Evolutionary conservation across 2,113 vertebrate genomes (phyloP).

Genomic region (Parus major): DNA sequence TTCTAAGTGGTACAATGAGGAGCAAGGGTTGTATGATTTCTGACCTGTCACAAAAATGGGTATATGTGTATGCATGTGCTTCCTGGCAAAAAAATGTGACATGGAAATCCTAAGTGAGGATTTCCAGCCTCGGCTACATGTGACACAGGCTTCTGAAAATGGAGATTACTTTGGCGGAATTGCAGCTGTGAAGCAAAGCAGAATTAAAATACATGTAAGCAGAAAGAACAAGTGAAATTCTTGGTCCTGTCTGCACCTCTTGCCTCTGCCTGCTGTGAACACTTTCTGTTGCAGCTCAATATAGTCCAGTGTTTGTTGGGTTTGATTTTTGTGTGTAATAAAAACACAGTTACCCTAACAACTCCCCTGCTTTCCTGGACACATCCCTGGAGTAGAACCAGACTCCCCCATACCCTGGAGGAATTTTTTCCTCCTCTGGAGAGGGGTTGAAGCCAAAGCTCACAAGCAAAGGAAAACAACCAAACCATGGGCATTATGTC

Average conservation of each 20-base stretch:
- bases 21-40: neutral
- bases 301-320: neutral
- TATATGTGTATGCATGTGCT: accelerated
- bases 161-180: neutral
- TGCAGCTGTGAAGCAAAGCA: neutral
- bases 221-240: neutral
- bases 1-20: neutral
- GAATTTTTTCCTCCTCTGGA: neutral
- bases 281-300: neutral
- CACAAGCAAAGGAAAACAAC: neutral
- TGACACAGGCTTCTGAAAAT: neutral
- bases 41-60: neutral
- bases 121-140: neutral
- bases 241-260: neutral
- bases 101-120: neutral
- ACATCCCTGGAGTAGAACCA: neutral
- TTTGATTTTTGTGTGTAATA: no score
- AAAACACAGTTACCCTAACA: no score
- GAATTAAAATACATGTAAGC: neutral
- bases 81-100: neutral
- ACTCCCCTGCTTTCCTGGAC: neutral
- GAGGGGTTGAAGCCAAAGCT: neutral
- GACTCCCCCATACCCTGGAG: neutral
- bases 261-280: neutral
- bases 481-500: neutral